Evolutionary conservation across 1,140 invertebrate species (phyloP).

Genomic region (Macrosteles quadrilineatus): DNA sequence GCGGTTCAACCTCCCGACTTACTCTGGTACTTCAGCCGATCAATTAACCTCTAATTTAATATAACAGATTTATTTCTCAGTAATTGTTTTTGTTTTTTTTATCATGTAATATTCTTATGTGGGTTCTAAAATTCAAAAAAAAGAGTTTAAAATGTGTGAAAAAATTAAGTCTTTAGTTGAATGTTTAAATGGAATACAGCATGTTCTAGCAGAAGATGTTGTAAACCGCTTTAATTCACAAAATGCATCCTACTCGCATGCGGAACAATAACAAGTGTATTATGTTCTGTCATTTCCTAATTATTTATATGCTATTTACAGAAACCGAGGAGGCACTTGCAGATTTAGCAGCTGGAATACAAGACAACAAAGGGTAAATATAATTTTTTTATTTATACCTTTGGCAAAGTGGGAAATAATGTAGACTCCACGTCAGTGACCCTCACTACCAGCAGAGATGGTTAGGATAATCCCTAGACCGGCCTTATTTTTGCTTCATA

Average conservation of each 20-base stretch:
- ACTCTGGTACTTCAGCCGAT: slow-evolving; percentile 36
- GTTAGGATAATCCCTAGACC: too few relatives aligned
- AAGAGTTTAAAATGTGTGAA: neutral
- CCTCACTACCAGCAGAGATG: too few relatives aligned
- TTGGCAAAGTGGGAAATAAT: neutral
- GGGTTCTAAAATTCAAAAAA: neutral
- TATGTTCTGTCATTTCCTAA: too few relatives aligned
- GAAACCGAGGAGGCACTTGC: slow-evolving; percentile 14
- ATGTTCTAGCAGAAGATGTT: too few relatives aligned
- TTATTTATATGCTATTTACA: too few relatives aligned
- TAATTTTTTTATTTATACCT: neutral
- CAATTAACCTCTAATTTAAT: neutral
- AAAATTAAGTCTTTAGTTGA: too few relatives aligned
- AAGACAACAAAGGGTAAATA: slow-evolving; percentile 9
- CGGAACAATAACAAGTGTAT: too few relatives aligned
- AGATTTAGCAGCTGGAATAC: slow-evolving; percentile 11
- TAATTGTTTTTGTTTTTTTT: neutral
- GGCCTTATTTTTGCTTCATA: too few relatives aligned
- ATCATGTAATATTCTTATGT: neutral
- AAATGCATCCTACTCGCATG: too few relatives aligned
- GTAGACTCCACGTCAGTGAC: too few relatives aligned
- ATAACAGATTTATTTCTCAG: neutral
- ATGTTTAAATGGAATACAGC: too few relatives aligned
- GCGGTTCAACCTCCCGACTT: slow-evolving; percentile 52
- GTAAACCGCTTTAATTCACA: too few relatives aligned